Evolutionary conservation across 2,888 invertebrate species (phyloP).

Genomic region (Harpalus rufipes): DNA sequence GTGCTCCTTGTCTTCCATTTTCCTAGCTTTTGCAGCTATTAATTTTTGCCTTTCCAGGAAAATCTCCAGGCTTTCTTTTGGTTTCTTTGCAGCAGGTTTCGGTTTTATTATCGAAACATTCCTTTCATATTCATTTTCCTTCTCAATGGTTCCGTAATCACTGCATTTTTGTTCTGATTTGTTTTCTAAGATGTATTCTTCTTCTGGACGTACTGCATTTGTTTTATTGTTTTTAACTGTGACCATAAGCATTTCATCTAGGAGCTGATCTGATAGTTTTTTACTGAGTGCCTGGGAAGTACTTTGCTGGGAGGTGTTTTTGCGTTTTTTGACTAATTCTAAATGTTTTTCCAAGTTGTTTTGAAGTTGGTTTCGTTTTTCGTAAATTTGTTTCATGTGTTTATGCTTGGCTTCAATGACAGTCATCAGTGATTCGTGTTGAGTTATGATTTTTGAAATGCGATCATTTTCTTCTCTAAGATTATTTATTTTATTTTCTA

Average conservation of each 20-base stretch:
- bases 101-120: conserved; percentile 24
- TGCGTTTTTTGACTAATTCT: not conserved
- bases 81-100: conserved; percentile 29
- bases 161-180: not conserved
- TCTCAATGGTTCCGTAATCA: not conserved
- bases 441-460: not conserved
- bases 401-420: not conserved
- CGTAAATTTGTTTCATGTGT: conserved; percentile 15
- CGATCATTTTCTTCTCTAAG: conserved; percentile 7
- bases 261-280: not conserved
- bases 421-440: conserved; percentile 10
- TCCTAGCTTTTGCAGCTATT: conserved; percentile 31
- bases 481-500: conserved; percentile 42
- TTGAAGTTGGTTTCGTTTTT: conserved; percentile 1
- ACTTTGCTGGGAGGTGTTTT: not conserved
- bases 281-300: not conserved
- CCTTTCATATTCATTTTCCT: conserved; percentile 36
- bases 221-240: conserved; percentile 14
- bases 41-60: conserved; percentile 33
- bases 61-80: conserved; percentile 26
- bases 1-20: conserved; percentile 36
- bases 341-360: conserved; percentile 32
- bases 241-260: conserved; percentile 1
- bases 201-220: not conserved
- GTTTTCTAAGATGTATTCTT: not conserved